Evolutionary conservation across 2,113 vertebrate genomes (phyloP), one percentile per base, ranked within the genome.

Genomic region (Nesogale talazaci): DNA sequence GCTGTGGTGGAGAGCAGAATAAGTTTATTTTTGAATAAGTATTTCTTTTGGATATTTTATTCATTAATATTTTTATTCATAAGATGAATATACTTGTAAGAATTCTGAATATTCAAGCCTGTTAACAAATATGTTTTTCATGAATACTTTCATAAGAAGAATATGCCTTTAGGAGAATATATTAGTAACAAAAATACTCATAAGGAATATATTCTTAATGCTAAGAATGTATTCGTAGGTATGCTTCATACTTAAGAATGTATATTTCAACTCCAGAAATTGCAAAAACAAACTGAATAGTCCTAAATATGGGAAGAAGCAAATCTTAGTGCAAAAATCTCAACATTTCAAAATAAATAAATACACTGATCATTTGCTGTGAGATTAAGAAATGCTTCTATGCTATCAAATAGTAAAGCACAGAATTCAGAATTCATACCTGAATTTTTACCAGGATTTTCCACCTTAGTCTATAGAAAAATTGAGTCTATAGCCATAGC

Each of bases 101-200:
- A 31, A 81, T 89, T 86, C 72, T 95, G 91, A 94, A 90, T 97
- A 95, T 89, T 94, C 89, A 89, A 84, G 67, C 86, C n/a, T 86
- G 88, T 93, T 95, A 96, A 84, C 75, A 93, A 83, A 83, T 91
- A 91, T 29, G 56, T 84, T 90, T 59, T 88, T 94, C 87, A 92
- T 93, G 77, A 79, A 93, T 88, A 86, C 92, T 94, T 96, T 92
- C 86, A 92, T 86, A 80, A 69, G 46, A 67, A 91, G 91, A 74
- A 81, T 75, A 91, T 20, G 10, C 80, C 86, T 91, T 94, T 77
- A 86, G 46, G 46, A 70, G 31, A 81, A 89, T 70, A 86, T 69
- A 81, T 31, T 31, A 12, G 31, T 69, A 70, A 34, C 14, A 70
- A 70, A n/a, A 34, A 70, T 34, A 29, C 29, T 65, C 27, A 34